Evolutionary conservation across 2,797 vertebrate species (phyloP).

Genomic region (Onychomys arenicola): DNA sequence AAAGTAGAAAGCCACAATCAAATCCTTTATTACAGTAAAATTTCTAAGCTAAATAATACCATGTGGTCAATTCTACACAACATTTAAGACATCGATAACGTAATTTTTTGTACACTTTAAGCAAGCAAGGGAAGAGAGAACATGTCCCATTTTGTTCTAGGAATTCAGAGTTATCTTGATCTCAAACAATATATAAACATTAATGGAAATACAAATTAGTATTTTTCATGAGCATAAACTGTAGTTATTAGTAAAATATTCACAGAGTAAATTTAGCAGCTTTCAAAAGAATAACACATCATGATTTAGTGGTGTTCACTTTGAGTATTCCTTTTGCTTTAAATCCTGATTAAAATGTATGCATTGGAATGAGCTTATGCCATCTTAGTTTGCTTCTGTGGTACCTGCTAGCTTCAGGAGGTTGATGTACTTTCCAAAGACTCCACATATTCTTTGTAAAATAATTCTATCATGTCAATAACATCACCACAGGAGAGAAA

Average conservation of each 20-base stretch:
- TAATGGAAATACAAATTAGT: background rate
- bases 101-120: background rate
- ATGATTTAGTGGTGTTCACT: background rate
- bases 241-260: background rate
- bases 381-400: background rate
- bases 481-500: background rate
- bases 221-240: background rate
- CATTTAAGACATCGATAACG: background rate
- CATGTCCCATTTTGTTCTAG: background rate
- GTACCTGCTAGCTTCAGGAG: background rate
- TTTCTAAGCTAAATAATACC: background rate
- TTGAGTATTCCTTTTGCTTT: background rate
- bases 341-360: background rate
- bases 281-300: background rate
- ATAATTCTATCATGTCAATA: background rate
- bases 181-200: background rate
- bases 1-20: background rate
- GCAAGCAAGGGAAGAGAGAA: background rate
- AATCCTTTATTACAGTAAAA: background rate
- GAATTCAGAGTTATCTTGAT: background rate
- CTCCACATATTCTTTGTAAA: background rate
- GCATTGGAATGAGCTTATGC: background rate
- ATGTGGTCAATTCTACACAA: background rate
- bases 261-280: background rate
- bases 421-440: background rate